Evolutionary conservation across 2,113 vertebrate genomes (phyloP), one percentile per base, ranked within the genome.

Genomic region (Chloropsis hardwickii): DNA sequence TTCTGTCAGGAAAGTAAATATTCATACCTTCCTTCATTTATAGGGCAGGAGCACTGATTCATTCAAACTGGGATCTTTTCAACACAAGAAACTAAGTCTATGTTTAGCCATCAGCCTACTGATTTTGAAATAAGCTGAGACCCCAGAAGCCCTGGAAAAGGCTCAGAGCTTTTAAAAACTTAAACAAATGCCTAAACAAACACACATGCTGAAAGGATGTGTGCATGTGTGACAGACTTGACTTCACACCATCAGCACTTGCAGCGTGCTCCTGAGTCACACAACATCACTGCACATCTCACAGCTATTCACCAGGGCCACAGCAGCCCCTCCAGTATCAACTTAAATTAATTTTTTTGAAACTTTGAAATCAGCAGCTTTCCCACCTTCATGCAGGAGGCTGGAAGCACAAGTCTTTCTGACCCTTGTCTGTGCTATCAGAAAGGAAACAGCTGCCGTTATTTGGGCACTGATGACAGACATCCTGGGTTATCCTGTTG

Each of bases 1-100:
- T 88, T 80, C 58, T 73, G 35, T 40, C 67, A 83, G 64, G 62
- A 73, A 86, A 81, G 77, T 73, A 94, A 91, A 91, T 94, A 94
- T 91, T 92, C 81, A 95, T 76, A 87, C 44, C 40, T 66, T 45
- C 37, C 47, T 70, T 79, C 70, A 76, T 71, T 87, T 17, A 61
- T 3, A 40, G 54, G 31, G 44, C 40, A 94, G 24, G 28, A 87
- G 44, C 39, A 65, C 11, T 27, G 33, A 86, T 42, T 44, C 27
- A 47, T 71, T 84, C 48, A 87, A 81, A 58, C 4, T 12, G 50
- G 4, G 21, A n/a, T 24, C 37, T 94, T 87, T 92, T 74, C 21
- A 71, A 42, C 16, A 70, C 33, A 21, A 57, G 25, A 60, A 87
- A 66, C 37, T 33, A 79, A 14, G 45, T 73, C 64, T 48, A 33